Base-by-base conservation (phyloP, 2,888 invertebrate species). In the Sinodicranocentrus sp. region DNA sequence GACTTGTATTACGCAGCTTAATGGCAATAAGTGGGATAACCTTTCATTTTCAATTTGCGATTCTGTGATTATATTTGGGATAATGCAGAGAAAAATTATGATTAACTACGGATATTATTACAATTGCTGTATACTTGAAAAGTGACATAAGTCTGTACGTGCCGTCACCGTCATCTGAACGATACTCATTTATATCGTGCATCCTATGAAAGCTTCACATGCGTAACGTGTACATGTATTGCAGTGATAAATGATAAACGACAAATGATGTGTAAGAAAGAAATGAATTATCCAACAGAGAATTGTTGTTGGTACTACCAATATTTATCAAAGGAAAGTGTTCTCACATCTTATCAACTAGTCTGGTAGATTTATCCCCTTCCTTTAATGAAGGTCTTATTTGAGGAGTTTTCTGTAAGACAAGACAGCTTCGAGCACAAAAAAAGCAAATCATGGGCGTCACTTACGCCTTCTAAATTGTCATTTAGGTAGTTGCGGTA, bases 1-100 rank as follows among this genome's bases (percentile, higher is more conserved):
- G 13, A 13, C 6, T 39, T 39, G 13, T 39, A 39, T 8, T 39
- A 39, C 39, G 13, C 39, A 39, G 13, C 25, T 19, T 75, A 75
- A 75, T 75, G 63, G 63, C 73, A 75, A 75, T 61, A 63, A 63
- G 15, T n/a, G 17, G 39, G 44, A 19, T 21, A 72, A 39, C 61
- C 73, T 75, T 75, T 75, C 63, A 48, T 63, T 75, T 75, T 75
- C 73, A 63, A 48, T 63, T n/a, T n/a, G n/a, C n/a, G n/a, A n/a
- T n/a, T n/a, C n/a, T 61, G 72, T 43, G 43, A 72, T 57, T 59
- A 72, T 59, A 15, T 39, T 72, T 33, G 59, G 43, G 39, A 52
- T 52, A 52, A 52, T 52, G 19, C 19, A 52, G 17, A 8, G 19
- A 52, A 52, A 39, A 39, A 39, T 39, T 5, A 39, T 39, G 39